These are phyloP conservation scores for Luperina nickerlii DNA, from an alignment of 2,888 invertebrate genomes.

Conservation along the genomic window DNA sequence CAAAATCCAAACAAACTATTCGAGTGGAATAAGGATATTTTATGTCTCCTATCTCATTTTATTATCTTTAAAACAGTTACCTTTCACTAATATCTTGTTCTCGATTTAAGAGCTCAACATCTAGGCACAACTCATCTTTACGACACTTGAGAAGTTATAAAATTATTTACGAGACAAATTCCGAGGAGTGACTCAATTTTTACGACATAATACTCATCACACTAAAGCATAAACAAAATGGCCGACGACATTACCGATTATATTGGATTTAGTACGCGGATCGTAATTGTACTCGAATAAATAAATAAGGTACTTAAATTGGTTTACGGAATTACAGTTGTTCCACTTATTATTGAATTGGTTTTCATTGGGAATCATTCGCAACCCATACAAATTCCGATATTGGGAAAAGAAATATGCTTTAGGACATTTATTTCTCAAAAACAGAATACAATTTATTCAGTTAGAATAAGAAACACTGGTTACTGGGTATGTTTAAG, in stretches of 20 bases:
- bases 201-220: slow-evolving; percentile 60
- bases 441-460: too few species aligned
- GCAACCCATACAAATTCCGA: background rate
- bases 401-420: background rate
- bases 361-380: background rate
- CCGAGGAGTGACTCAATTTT: slow-evolving; percentile 44
- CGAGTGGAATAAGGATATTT: background rate
- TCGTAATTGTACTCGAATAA: slow-evolving; percentile 36
- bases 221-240: slow-evolving; percentile 58
- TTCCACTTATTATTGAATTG: background rate
- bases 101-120: slow-evolving; percentile 20
- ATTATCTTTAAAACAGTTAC: background rate
- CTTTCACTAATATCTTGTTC: slow-evolving; percentile 9
- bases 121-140: slow-evolving; percentile 3
- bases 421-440: background rate
- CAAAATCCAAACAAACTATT: background rate
- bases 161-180: slow-evolving; percentile 57
- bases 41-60: background rate
- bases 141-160: slow-evolving; percentile 52
- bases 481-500: too few species aligned
- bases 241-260: slow-evolving; percentile 36
- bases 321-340: background rate
- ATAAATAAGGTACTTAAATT: slow-evolving; percentile 9
- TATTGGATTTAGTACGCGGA: slow-evolving; percentile 41
- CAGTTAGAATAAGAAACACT: too few species aligned